phyloP scores from a whole-genome alignment of 2,888 invertebrate species.

The Sarcophaga subvicina region DNA sequence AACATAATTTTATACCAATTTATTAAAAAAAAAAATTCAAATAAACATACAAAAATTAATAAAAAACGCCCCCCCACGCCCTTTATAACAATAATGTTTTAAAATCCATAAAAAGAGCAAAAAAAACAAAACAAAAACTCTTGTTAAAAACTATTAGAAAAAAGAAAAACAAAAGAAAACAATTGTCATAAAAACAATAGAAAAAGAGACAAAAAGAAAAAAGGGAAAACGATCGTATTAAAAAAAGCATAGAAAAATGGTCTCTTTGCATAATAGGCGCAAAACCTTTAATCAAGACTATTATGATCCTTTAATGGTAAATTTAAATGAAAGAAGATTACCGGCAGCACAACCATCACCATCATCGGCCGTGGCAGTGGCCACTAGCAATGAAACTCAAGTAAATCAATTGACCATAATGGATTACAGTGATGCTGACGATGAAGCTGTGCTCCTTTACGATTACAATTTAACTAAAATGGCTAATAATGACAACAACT shows the following conservation, averaged over 20 bases:
- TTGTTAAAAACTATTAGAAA: slow-evolving; percentile 1
- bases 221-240: too few relatives aligned
- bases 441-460: slow-evolving; percentile 9
- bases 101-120: background rate
- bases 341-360: slow-evolving; percentile 20
- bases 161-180: slow-evolving; percentile 33
- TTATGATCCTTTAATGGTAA: slow-evolving; percentile 38
- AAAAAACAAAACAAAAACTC: background rate
- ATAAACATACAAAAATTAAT: background rate
- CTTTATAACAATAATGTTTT: background rate
- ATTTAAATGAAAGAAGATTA: slow-evolving; percentile 36
- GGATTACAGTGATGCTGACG: slow-evolving; percentile 52
- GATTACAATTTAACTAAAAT: slow-evolving; percentile 60
- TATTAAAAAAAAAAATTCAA: background rate
- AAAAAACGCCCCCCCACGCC: background rate
- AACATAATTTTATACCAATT: slow-evolving; percentile 20
- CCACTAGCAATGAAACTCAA: slow-evolving; percentile 16
- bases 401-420: slow-evolving; percentile 50
- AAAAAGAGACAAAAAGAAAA: background rate
- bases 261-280: slow-evolving; percentile 19
- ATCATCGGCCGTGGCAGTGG: background rate
- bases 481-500: slow-evolving; percentile 3
- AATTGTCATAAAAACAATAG: background rate
- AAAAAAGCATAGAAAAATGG: slow-evolving; percentile 6
- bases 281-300: slow-evolving; percentile 32